Evolutionary conservation across 2,888 invertebrate species (phyloP).

Genomic region (Lobophora halterata): DNA sequence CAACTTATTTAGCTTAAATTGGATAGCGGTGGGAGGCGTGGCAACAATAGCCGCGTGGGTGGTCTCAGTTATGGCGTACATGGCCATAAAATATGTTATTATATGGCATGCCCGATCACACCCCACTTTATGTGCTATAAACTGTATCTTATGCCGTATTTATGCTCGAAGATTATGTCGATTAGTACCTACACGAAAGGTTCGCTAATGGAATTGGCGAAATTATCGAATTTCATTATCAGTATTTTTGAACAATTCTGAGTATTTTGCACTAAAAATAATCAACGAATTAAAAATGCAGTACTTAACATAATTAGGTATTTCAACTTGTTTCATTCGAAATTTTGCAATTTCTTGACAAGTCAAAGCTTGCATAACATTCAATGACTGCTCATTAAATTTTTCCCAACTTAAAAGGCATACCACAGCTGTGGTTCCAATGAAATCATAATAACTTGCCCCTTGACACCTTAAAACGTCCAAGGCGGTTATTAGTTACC

Average conservation of each 20-base stretch:
- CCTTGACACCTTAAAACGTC: conserved; percentile 57
- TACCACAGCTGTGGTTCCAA: conserved; percentile 27
- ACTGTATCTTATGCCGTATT: conserved; percentile 31
- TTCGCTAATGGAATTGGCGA: conserved; percentile 24
- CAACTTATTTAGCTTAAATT: conserved; percentile 54
- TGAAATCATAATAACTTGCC: conserved; percentile 41
- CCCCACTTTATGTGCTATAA: conserved; percentile 59
- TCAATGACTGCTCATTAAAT: conserved; percentile 14
- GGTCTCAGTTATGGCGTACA: conserved; percentile 54
- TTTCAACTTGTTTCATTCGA: no score
- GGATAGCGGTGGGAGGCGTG: conserved; percentile 64
- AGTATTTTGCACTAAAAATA: no score
- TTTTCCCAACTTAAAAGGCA: conserved; percentile 25
- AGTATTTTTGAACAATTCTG: no score
- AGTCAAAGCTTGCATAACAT: conserved; percentile 1
- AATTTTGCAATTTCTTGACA: neutral
- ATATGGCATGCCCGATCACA: conserved; percentile 57
- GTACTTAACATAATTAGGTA: no score
- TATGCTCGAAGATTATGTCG: conserved; percentile 20
- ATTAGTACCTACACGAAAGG: conserved; percentile 23
- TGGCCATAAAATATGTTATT: conserved; percentile 61
- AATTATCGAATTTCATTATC: no score
- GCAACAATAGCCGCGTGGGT: conserved; percentile 64
- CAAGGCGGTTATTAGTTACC: conserved; percentile 55
- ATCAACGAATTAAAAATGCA: no score